Evolutionary conservation across 2,113 vertebrate species (phyloP).

Genomic region (Salvelinus fontinalis): DNA sequence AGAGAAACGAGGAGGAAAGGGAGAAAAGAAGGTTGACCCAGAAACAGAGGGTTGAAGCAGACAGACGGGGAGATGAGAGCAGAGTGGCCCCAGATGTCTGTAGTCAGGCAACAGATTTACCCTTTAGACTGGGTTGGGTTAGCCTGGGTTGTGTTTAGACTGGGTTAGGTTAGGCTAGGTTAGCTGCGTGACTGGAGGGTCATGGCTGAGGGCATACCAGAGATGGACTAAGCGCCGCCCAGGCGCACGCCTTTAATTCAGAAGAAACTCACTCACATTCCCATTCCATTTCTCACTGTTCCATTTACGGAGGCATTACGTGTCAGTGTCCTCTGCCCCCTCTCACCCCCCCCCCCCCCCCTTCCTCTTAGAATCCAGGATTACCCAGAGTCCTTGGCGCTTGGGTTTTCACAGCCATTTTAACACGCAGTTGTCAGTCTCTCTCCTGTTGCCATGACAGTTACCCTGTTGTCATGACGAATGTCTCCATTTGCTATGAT

Average conservation of each 20-base stretch:
- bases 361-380: constrained; percentile 28
- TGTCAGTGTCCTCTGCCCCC: constrained; percentile 63
- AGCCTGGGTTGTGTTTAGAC: fast-evolving
- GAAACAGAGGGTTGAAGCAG: not conserved
- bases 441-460: constrained; percentile 7
- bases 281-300: not conserved
- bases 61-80: not conserved
- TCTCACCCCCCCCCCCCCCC: constrained; percentile 15
- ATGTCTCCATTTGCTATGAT: constrained; percentile 18
- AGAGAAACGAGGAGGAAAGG: not conserved
- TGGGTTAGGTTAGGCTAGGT: not conserved
- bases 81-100: constrained; percentile 52
- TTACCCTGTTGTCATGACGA: too few species aligned
- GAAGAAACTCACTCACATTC: not conserved
- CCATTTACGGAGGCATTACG: constrained; percentile 47
- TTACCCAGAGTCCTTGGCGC: constrained; percentile 44
- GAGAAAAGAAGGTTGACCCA: not conserved
- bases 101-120: constrained; percentile 60
- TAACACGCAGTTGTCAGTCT: constrained; percentile 61
- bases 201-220: constrained; percentile 43
- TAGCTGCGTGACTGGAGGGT: constrained; percentile 23
- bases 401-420: constrained; percentile 63
- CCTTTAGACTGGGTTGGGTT: constrained; percentile 23
- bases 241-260: constrained; percentile 49
- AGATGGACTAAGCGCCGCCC: constrained; percentile 46